Percentiles rank a stretch among this genome's conserved stretches.
phyloP scores from a whole-genome alignment of 2,113 vertebrate genomes.

The Neopipo cinnamomea region DNA sequence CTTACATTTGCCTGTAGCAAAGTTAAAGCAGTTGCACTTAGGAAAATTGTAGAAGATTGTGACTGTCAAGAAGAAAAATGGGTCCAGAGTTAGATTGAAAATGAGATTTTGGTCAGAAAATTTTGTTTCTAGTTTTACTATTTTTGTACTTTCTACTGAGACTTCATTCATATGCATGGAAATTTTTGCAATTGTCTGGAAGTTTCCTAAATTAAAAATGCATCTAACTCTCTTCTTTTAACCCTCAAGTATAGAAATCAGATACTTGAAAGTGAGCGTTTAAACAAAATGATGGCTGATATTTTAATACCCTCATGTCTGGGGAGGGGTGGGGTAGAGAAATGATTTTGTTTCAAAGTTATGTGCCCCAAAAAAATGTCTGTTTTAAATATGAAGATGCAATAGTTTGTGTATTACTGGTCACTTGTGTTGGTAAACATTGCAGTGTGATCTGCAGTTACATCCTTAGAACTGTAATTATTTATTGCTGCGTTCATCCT shows the following conservation, averaged over 20 bases:
- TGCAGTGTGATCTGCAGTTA: background rate
- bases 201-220: background rate
- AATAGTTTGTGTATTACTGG: background rate
- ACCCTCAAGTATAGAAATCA: background rate
- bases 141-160: background rate
- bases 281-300: background rate
- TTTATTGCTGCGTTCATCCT: background rate
- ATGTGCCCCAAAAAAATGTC: background rate
- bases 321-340: background rate
- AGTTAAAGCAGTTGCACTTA: background rate
- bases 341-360: background rate
- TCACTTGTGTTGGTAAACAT: background rate
- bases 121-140: background rate
- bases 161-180: background rate
- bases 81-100: background rate
- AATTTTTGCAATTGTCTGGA: background rate
- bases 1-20: background rate
- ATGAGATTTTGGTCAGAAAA: background rate
- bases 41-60: background rate
- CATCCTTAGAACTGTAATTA: background rate
- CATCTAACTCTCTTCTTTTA: background rate
- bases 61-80: background rate
- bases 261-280: background rate
- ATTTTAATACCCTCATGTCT: background rate
- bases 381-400: background rate